phyloP scores from a whole-genome alignment of 2,797 vertebrate genomes.

The Gambusia yucatana region DNA sequence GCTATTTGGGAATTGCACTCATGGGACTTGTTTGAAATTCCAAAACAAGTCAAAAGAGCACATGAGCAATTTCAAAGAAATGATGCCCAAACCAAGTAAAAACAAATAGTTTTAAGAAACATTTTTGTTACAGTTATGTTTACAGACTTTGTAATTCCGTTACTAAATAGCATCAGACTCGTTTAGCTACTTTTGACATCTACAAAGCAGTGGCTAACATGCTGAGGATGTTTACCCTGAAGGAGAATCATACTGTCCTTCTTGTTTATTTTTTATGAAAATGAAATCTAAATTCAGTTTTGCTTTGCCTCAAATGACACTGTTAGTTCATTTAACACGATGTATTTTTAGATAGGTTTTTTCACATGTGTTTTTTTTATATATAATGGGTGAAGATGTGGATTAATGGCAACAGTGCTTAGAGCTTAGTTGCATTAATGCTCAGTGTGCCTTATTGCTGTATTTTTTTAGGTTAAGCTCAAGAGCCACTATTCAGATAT shows the following conservation, averaged over 20 bases:
- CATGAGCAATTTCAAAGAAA: constrained; percentile 40
- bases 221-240: neutral
- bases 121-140: constrained; percentile 11
- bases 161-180: neutral
- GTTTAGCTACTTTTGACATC: neutral
- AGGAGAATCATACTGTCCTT: neutral
- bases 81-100: constrained; percentile 18
- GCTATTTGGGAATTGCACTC: constrained; percentile 40
- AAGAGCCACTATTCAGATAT: constrained; percentile 43
- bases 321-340: neutral
- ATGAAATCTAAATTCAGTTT: neutral
- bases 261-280: neutral
- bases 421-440: constrained; percentile 44
- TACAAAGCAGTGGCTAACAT: constrained; percentile 2
- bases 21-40: constrained; percentile 41
- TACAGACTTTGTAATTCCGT: neutral
- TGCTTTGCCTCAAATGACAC: neutral
- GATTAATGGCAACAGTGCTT: constrained; percentile 27
- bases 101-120: constrained; percentile 42
- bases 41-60: constrained; percentile 45
- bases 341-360: constrained; percentile 9
- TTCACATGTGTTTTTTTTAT: constrained; percentile 8
- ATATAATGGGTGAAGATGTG: constrained; percentile 8
- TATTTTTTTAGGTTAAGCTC: constrained; percentile 24
- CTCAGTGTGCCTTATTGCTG: constrained; percentile 45